A percentile compares a stretch with the other conserved stretches of the same genome.
phyloP scores from a whole-genome alignment of 2,113 vertebrate genomes.

The Urocolius indicus region DNA sequence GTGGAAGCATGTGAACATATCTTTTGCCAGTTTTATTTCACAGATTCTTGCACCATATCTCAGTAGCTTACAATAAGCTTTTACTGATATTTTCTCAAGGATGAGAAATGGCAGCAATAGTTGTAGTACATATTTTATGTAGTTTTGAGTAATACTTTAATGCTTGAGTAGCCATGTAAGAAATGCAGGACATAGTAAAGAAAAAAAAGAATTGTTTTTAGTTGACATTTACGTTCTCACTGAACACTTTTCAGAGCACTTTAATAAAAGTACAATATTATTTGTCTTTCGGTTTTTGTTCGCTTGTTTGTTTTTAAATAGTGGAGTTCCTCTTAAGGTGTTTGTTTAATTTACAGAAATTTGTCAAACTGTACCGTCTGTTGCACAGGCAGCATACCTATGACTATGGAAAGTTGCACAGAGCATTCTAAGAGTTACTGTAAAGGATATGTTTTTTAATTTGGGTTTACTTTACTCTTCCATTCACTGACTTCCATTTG shows the following conservation, averaged over 20 bases:
- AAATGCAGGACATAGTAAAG: background rate
- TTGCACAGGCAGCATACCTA: background rate
- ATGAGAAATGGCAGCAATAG: background rate
- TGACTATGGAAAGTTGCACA: background rate
- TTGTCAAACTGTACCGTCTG: background rate
- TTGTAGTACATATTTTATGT: background rate
- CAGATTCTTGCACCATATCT: background rate
- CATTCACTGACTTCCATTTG: background rate
- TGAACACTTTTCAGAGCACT: background rate
- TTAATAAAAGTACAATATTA: background rate
- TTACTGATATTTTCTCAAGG: background rate
- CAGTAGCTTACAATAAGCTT: background rate
- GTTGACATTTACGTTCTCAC: background rate
- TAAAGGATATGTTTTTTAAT: background rate
- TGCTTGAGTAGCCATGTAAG: rapidly evolving
- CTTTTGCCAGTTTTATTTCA: background rate
- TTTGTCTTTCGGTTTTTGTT: background rate
- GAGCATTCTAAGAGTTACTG: background rate
- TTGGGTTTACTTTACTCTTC: background rate
- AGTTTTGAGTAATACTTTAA: background rate
- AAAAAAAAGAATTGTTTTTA: background rate
- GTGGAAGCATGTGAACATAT: rapidly evolving
- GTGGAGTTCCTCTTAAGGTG: background rate
- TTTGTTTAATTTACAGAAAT: background rate
- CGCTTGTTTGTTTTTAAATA: background rate